Evolutionary conservation across 2,888 invertebrate genomes (phyloP), one percentile per base, ranked within the genome.

Genomic region (Synergus laeviventris): DNA sequence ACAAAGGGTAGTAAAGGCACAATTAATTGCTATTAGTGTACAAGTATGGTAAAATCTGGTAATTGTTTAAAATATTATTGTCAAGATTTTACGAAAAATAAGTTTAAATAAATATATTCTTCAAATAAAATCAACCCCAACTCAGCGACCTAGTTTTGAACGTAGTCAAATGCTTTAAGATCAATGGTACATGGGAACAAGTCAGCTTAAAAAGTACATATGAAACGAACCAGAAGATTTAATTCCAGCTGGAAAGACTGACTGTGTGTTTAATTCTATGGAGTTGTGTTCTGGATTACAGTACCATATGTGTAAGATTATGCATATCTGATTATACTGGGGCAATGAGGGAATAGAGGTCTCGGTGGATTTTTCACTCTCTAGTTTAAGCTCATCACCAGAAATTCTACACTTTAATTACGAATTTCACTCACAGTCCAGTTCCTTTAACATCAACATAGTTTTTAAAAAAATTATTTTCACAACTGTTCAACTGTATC

Each of bases 221-320:
- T 31, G 24, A 36, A 70, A 70, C 49, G 45, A 31, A 70, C 45
- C 49, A 45, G 31, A 70, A 70, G 70, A 45, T 70, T 49, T 70
- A 70, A 70, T 70, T 49, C 45, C 11, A 45, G 70, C 49, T 70
- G 45, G 31, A 49, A 31, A 70, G 49, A 49, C 49, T n/a, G 49
- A 24, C 49, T 31, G n/a, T n/a, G 9, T 49, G 45, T 49, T 70
- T 49, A 2, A 70, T 49, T 31, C 49, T 18, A 16, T 42, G 16
- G 12, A 66, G 21, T 21, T 49, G 16, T 31, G 70, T 36, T 21
- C 31, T 31, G 49, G 70, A 70, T 70, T 70, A 70, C 49, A 49
- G 70, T 45, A 45, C n/a, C 70, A 36, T 70, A 70, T 70, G 45
- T 70, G 31, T 31, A 45, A 70, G 70, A 70, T 70, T 70, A 70